Evolutionary conservation across 2,888 invertebrate species (phyloP), one percentile per base, ranked within the genome.

Genomic region (Eupithecia inturbata): DNA sequence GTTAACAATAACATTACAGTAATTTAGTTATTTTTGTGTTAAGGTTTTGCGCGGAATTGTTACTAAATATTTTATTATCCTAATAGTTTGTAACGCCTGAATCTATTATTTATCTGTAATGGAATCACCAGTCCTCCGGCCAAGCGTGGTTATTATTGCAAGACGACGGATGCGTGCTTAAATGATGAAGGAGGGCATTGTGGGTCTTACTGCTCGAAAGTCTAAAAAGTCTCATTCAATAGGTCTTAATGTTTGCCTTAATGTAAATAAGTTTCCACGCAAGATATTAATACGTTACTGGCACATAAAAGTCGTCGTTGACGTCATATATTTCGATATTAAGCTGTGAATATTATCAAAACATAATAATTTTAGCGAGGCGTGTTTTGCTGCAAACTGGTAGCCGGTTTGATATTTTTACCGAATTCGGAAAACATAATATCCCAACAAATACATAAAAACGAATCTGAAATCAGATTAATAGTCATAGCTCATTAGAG

Each of bases 281-380:
- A 67, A 31, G 31, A 31, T 73, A 73, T 70, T 67, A 62, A 67
- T 73, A 73, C 60, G 62, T 31, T 63, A 36, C 33, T 64, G 12
- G 63, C 33, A 33, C 33, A 19, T 64, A 12, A n/a, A 63, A 36
- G 63, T 36, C 49, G 62, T 28, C 62, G 63, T 67, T 73, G 73
- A 73, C 73, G 70, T 73, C 70, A 72, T 36, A 53, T 26, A 67
- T 67, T 71, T 41, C 22, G 41, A 60, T 19, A 22, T 53, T 33
- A 64, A 12, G 63, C n/a, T 63, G 33, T 36, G 63, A 36, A n/a
- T 64, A 22, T 36, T 16, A 33, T 36, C 1, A 36, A 36, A 64
- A 64, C 36, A 64, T 64, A n/a, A 36, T 28, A 33, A 33, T 64
- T 63, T n/a, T 64, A 64, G 36, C 12, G n/a, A n/a, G 3, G n/a